Evolutionary conservation across 2,888 invertebrate genomes (phyloP), one percentile per base, ranked within the genome.

Genomic region (Biston stratarius): DNA sequence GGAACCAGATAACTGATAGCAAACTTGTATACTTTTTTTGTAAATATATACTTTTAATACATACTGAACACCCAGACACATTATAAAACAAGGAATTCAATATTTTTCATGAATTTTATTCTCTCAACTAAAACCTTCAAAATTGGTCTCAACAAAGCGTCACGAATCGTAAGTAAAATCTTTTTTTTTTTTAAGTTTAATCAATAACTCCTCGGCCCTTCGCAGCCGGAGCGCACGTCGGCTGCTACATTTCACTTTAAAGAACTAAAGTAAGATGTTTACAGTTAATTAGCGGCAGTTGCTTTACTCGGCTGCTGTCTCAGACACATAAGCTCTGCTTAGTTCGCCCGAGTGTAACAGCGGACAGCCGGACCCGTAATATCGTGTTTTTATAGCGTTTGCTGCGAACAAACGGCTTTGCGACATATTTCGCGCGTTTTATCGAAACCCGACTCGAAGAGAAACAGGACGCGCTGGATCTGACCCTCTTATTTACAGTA

Each of bases 321-420:
- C 49, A 49, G 44, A 48, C 24, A 33, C 51, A 52, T 56, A 51
- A 61, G 45, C 33, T 57, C 36, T n/a, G 10, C 10, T 67, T 48
- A 56, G 51, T 24, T 51, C 14, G 12, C 55, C 36, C 14, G 7
- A 47, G 58, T 53, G 40, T 34, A 36, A 24, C 45, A 11, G 9
- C 33, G 34, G 24, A 48, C 12, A 15, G 33, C 48, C 48, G 24
- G 45, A 51, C 47, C 52, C 57, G 55, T 74, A 74, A 74, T 61
- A 62, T 62, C 60, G 55, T 48, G 52, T 65, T 59, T 74, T 72
- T 74, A 74, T 56, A 67, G 9, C 70, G 53, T 38, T 61, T 52
- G 57, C 64, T 58, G 6, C 40, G 55, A 55, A 59, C 24, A 24
- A 1, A 24, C 52, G 45, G n/a, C 53, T 63, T 48, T 40, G 63